A percentile compares a stretch with the other conserved stretches of the same genome.
phyloP scores from a whole-genome alignment of 2,797 vertebrate species.

The Pterois miles region DNA sequence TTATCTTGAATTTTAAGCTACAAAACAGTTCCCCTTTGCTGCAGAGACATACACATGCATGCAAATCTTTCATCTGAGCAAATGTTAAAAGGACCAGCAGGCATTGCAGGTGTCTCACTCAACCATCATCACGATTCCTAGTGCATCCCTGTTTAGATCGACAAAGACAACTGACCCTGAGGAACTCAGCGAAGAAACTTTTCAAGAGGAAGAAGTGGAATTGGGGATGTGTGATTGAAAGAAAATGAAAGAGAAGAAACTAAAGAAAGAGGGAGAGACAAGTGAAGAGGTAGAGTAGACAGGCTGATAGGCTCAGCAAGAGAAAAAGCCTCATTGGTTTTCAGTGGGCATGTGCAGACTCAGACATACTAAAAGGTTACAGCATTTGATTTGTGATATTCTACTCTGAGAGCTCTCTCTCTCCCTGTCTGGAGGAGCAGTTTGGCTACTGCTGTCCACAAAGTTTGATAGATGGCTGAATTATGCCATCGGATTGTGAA shows the following conservation, averaged over 20 bases:
- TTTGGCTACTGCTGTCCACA: conserved; percentile 79
- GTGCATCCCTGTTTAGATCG: conserved; percentile 34
- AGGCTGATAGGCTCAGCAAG: conserved; percentile 25
- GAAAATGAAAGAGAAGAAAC: conserved; percentile 23
- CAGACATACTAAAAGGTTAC: conserved; percentile 80
- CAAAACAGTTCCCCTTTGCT: neutral
- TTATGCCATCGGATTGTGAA: conserved; percentile 78
- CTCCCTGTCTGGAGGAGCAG: conserved; percentile 60
- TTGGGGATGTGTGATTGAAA: conserved; percentile 28
- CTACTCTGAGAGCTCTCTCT: conserved; percentile 59
- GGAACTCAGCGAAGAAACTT: conserved; percentile 16
- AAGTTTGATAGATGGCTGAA: conserved; percentile 82
- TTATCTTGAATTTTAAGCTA: neutral
- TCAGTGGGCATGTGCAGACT: conserved; percentile 74
- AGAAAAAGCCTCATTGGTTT: conserved; percentile 74
- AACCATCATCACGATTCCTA: conserved; percentile 24
- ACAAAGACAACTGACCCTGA: conserved; percentile 40
- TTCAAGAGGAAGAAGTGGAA: conserved; percentile 23
- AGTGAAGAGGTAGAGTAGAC: conserved; percentile 27
- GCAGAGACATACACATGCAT: conserved; percentile 4
- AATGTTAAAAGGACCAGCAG: conserved; percentile 27
- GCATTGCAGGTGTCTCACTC: conserved; percentile 33
- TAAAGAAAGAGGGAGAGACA: conserved; percentile 18
- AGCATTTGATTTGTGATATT: conserved; percentile 83
- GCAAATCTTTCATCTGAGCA: conserved; percentile 29